Evolutionary conservation across 1,140 invertebrate genomes (phyloP).

Genomic region (Heliothis virescens): DNA sequence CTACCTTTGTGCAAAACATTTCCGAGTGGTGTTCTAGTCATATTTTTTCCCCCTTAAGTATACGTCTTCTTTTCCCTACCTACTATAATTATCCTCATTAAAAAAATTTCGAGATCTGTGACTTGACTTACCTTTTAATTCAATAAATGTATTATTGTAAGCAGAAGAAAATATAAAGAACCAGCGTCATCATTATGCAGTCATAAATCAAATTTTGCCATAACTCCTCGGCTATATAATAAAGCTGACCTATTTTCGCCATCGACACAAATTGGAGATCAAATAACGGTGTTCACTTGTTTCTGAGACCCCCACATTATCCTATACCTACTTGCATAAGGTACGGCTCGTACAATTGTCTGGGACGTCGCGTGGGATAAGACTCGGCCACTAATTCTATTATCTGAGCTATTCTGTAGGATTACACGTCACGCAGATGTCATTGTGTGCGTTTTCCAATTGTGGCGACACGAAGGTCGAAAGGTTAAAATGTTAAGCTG

Average conservation of each 20-base stretch:
- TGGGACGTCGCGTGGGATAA: constrained; percentile 26
- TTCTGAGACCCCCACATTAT: constrained; percentile 2
- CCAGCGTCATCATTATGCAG: too few relatives aligned
- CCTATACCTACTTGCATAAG: neutral
- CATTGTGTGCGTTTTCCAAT: constrained; percentile 7
- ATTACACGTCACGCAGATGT: constrained; percentile 34
- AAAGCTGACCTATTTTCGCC: neutral
- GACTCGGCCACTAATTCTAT: constrained; percentile 26
- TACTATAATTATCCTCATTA: too few relatives aligned
- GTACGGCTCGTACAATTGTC: neutral
- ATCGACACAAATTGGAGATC: neutral
- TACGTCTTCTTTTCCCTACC: too few relatives aligned
- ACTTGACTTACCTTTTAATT: too few relatives aligned
- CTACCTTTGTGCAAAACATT: too few relatives aligned
- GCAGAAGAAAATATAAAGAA: too few relatives aligned
- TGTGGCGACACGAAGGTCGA: neutral
- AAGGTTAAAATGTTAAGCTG: neutral
- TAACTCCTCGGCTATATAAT: too few relatives aligned
- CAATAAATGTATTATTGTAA: too few relatives aligned
- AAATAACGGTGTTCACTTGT: constrained; percentile 2
- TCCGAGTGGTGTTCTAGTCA: too few relatives aligned
- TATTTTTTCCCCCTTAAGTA: too few relatives aligned
- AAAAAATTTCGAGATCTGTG: too few relatives aligned
- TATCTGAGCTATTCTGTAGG: constrained; percentile 19
- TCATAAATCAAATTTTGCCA: too few relatives aligned